A percentile compares a stretch with the other conserved stretches of the same genome.
These are phyloP conservation scores for Saturnia pavonia DNA, from an alignment of 2,888 invertebrate species.

Conservation along the genomic window DNA sequence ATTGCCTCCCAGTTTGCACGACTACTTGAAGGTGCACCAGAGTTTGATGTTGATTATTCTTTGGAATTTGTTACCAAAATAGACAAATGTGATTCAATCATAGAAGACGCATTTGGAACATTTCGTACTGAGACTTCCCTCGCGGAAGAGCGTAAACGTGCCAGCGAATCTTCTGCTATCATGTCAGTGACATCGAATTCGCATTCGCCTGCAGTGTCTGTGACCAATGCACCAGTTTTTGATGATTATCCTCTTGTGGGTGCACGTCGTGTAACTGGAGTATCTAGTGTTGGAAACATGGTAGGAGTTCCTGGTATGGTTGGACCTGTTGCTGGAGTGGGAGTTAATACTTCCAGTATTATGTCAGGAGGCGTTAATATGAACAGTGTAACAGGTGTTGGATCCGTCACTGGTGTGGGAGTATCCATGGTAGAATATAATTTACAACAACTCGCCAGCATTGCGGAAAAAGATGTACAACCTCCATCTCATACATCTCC, in stretches of 20 bases:
- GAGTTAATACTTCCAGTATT: constrained; percentile 55
- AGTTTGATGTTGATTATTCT: constrained; percentile 89
- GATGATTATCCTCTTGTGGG: constrained; percentile 85
- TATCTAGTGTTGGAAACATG: constrained; percentile 50
- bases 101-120: constrained; percentile 87
- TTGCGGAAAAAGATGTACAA: constrained; percentile 86
- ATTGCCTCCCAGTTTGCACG: constrained; percentile 89
- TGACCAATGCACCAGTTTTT: constrained; percentile 88
- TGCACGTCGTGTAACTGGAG: constrained; percentile 71
- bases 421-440: constrained; percentile 93
- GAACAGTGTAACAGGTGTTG: constrained; percentile 58
- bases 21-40: constrained; percentile 91
- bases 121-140: constrained; percentile 86
- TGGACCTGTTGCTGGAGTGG: constrained; percentile 49
- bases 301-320: constrained; percentile 58
- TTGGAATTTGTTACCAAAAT: constrained; percentile 92
- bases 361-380: constrained; percentile 63
- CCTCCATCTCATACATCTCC: constrained; percentile 80
- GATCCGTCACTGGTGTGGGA: constrained; percentile 52
- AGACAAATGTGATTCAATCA: constrained; percentile 88
- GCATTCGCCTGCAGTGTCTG: constrained; percentile 76
- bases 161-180: constrained; percentile 71
- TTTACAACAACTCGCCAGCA: constrained; percentile 90
- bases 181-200: constrained; percentile 68
- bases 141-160: constrained; percentile 79